phyloP scores from a whole-genome alignment of 37 sponge, comb jelly and placozoan genomes.

The Oopsacas minuta region DNA sequence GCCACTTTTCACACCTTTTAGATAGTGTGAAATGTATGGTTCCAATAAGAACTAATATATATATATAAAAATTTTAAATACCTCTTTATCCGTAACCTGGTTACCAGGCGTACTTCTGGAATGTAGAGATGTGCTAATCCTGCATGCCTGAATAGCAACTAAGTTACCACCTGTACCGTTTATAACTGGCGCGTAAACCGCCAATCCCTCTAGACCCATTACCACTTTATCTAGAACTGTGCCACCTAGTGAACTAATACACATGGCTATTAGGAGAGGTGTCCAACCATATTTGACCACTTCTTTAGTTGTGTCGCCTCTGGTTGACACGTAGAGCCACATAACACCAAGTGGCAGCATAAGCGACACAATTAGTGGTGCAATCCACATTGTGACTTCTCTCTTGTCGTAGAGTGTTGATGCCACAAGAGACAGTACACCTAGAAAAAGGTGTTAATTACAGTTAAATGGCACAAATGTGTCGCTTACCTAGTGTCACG shows the following conservation, averaged over 20 bases:
- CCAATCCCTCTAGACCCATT: constrained; percentile 48
- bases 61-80: neutral
- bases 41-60: neutral
- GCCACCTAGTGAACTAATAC: constrained; percentile 89
- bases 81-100: constrained; percentile 15
- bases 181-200: constrained; percentile 83
- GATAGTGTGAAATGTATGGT: too few species aligned
- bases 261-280: constrained; percentile 86
- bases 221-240: constrained; percentile 69
- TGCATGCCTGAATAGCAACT: constrained; percentile 90
- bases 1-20: neutral
- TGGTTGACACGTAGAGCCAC: constrained; percentile 51
- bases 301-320: constrained; percentile 35
- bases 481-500: constrained; percentile 52
- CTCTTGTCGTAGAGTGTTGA: neutral
- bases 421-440: neutral
- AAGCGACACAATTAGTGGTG: neutral
- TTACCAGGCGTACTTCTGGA: constrained; percentile 29
- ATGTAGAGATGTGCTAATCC: constrained; percentile 80
- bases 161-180: constrained; percentile 97
- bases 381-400: neutral
- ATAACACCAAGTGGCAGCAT: constrained; percentile 49
- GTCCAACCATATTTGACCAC: constrained; percentile 72
- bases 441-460: neutral
- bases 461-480: constrained; percentile 2